Evolutionary conservation across 2,797 vertebrate genomes (phyloP).

Genomic region (Leuciscus waleckii): DNA sequence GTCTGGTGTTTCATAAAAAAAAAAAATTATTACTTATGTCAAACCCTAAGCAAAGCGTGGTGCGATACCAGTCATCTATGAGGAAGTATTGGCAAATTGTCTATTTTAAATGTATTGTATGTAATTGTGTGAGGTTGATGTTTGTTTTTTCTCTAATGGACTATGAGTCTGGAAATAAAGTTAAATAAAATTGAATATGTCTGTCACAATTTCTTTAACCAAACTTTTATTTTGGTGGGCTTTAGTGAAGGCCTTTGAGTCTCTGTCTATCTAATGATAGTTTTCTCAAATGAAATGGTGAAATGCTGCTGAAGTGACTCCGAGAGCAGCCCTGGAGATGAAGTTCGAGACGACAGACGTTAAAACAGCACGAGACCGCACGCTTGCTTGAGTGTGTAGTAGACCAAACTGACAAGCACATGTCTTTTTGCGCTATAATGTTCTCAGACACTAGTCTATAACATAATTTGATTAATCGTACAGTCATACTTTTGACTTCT

Average conservation of each 20-base stretch:
- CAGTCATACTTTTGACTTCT: not conserved
- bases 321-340: not conserved
- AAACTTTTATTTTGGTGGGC: not conserved
- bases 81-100: no score
- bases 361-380: no score
- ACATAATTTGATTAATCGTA: not conserved
- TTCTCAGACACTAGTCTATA: not conserved
- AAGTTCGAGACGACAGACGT: not conserved
- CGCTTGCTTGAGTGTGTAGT: no score
- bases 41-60: no score
- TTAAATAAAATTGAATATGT: not conserved
- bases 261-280: no score
- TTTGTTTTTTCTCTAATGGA: no score
- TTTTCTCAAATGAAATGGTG: not conserved
- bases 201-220: not conserved
- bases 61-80: no score
- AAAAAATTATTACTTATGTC: not conserved
- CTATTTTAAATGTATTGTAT: no score
- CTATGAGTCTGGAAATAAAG: no score
- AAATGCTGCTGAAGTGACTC: not conserved
- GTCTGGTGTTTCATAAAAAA: not conserved
- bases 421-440: not conserved
- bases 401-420: not conserved
- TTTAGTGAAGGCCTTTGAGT: no score
- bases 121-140: no score